phyloP scores from a whole-genome alignment of 2,113 vertebrate genomes.

The Toxostoma redivivum region DNA sequence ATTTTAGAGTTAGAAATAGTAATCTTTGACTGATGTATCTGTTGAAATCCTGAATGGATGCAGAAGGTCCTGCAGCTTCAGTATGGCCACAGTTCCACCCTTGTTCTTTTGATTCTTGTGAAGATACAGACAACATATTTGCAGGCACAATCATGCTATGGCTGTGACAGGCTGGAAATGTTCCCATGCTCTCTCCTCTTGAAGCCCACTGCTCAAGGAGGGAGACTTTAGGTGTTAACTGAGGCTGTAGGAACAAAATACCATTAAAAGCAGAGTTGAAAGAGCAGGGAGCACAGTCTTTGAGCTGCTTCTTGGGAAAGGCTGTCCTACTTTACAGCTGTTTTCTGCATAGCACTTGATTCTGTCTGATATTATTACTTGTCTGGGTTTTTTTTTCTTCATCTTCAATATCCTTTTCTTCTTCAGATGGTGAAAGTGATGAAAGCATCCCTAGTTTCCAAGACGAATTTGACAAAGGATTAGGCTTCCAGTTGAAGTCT shows the following conservation, averaged over 20 bases:
- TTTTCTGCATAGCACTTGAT: not conserved
- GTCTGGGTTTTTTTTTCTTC: not conserved
- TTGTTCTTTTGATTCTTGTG: not conserved
- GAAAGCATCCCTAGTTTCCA: not conserved
- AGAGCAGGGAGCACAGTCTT: not conserved
- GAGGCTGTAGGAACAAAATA: not conserved
- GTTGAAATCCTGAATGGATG: not conserved
- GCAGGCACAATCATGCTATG: not conserved
- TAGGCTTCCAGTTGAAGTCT: not conserved
- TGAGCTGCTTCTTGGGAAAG: not conserved
- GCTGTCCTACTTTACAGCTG: not conserved
- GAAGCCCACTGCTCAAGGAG: not conserved
- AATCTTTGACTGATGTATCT: not conserved
- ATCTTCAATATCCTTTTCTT: not conserved
- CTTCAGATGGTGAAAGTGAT: not conserved
- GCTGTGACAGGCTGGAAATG: not conserved
- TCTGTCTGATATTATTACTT: not conserved
- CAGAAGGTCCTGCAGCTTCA: not conserved
- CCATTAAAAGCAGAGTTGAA: not conserved
- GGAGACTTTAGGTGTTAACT: not conserved
- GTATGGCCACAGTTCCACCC: accelerated
- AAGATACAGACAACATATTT: not conserved
- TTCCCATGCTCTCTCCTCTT: not conserved
- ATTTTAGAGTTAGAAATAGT: not conserved
- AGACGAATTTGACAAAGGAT: not conserved